phyloP scores from a whole-genome alignment of 2,888 invertebrate genomes.

The Linnaemya vulpina region DNA sequence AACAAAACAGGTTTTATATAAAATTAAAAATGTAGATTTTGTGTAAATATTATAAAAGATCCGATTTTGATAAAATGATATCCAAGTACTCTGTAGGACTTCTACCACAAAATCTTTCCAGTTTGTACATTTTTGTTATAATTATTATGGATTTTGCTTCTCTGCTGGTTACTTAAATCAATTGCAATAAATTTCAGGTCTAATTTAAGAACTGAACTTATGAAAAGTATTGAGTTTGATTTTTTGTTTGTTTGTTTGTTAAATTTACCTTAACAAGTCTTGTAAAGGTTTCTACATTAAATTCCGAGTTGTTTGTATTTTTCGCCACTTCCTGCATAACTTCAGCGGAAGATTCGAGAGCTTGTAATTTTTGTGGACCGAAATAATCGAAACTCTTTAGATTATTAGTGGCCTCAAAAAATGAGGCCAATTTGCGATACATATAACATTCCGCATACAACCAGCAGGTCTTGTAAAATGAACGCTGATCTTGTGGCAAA shows the following conservation, averaged over 20 bases:
- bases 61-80: too few species aligned
- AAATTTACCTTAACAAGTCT: constrained; percentile 77
- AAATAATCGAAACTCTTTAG: constrained; percentile 91
- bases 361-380: constrained; percentile 87
- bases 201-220: too few species aligned
- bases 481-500: constrained; percentile 79
- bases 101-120: too few species aligned
- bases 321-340: constrained; percentile 77
- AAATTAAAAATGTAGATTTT: too few species aligned
- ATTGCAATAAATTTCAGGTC: too few species aligned
- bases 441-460: constrained; percentile 96
- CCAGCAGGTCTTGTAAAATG: constrained; percentile 92
- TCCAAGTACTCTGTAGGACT: too few species aligned
- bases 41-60: too few species aligned
- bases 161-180: too few species aligned
- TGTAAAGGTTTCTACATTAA: constrained; percentile 72
- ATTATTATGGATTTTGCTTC: too few species aligned
- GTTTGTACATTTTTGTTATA: too few species aligned
- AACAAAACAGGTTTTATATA: too few species aligned
- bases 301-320: constrained; percentile 70
- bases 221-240: too few species aligned
- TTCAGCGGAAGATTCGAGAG: constrained; percentile 83
- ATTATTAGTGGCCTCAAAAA: constrained; percentile 85
- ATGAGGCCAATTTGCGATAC: constrained; percentile 88
- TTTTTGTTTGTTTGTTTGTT: neutral